Evolutionary conservation across 1,140 invertebrate genomes (phyloP).

Genomic region (Hyphantria cunea): DNA sequence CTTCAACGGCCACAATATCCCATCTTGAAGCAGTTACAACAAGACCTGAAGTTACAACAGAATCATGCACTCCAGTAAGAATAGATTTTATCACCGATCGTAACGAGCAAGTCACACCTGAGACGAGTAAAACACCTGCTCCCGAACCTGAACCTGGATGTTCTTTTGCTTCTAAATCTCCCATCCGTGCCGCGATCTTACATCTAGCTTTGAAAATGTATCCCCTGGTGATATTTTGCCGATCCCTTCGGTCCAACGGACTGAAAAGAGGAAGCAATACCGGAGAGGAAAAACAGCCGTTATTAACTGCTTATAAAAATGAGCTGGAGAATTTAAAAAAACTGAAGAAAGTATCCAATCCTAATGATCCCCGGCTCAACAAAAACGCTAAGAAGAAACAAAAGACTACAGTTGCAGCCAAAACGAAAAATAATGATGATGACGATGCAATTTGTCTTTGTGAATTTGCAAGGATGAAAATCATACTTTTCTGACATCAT

Average conservation of each 20-base stretch:
- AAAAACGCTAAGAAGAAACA: constrained; percentile 38
- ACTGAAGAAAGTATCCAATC: not conserved
- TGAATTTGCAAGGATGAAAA: constrained; percentile 43
- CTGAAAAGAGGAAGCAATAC: constrained; percentile 33
- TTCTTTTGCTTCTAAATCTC: not conserved
- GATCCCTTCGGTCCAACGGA: constrained; percentile 1
- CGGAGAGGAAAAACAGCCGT: constrained; percentile 53
- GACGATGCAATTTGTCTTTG: too few species aligned
- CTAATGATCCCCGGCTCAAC: constrained; percentile 18
- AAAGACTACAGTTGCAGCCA: constrained; percentile 26
- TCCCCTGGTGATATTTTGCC: constrained; percentile 5
- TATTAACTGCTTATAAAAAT: not conserved
- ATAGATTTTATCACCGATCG: too few species aligned
- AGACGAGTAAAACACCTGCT: too few species aligned
- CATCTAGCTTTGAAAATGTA: constrained; percentile 1
- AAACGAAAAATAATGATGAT: not conserved
- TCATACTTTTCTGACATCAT: constrained; percentile 47
- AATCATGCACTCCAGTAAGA: too few species aligned
- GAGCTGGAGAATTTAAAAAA: constrained; percentile 7
- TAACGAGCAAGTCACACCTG: too few species aligned
- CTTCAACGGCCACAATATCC: too few species aligned
- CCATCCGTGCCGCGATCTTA: not conserved
- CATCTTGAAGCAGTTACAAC: not conserved
- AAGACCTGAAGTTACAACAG: not conserved
- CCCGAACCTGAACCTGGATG: not conserved